Evolutionary conservation across 2,797 vertebrate species (phyloP).

Genomic region (Sarcoramphus papa): DNA sequence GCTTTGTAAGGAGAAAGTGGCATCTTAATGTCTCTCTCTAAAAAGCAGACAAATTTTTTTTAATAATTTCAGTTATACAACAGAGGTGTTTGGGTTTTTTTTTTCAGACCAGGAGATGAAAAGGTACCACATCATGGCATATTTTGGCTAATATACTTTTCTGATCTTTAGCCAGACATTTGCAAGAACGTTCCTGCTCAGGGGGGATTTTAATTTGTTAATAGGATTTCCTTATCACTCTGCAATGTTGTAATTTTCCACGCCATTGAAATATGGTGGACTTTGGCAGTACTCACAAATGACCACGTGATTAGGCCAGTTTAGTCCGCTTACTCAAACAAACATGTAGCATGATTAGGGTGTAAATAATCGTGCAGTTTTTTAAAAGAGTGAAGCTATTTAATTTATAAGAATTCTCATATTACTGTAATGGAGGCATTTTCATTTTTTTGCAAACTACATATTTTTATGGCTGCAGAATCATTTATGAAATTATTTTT

Average conservation of each 20-base stretch:
- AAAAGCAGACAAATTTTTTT: not conserved
- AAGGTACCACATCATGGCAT: not conserved
- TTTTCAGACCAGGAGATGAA: not conserved
- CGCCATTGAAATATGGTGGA: not conserved
- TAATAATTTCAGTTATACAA: not conserved
- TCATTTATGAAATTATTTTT: not conserved
- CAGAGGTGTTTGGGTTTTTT: accelerated
- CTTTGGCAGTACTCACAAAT: not conserved
- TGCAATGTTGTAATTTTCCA: not conserved
- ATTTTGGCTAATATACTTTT: not conserved
- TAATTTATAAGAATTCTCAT: not conserved
- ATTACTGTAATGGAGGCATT: not conserved
- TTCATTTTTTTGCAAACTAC: not conserved
- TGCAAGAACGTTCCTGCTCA: not conserved
- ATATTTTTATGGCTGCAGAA: not conserved
- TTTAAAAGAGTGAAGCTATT: not conserved
- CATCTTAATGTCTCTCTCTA: not conserved
- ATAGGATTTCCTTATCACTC: not conserved
- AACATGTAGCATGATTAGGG: not conserved
- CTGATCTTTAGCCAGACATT: not conserved
- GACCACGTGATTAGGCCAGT: not conserved
- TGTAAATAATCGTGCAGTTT: not conserved
- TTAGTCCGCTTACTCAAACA: not conserved
- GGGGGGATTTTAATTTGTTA: not conserved
- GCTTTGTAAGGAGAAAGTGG: not conserved